A percentile compares a stretch with the other conserved stretches of the same genome.
These are phyloP conservation scores for Hydrotaea cyrtoneurina DNA, from an alignment of 2,888 invertebrate genomes.

Conservation along the genomic window DNA sequence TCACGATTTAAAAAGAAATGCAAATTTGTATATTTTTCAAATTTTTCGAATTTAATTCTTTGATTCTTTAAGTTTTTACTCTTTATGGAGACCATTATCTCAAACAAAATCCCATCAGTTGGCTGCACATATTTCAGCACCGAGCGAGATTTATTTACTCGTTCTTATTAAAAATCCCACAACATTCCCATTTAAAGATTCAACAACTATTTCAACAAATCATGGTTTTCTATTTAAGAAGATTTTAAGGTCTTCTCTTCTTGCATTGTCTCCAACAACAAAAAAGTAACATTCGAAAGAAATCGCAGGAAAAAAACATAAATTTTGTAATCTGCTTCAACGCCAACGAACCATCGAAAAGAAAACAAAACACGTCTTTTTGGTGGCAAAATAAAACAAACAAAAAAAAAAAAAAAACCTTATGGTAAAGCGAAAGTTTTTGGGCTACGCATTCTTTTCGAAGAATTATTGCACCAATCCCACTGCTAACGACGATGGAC, in stretches of 20 bases:
- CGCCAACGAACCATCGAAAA: slow-evolving; percentile 13
- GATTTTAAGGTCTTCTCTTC: neutral
- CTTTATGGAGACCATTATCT: too few relatives aligned
- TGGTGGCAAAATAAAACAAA: too few relatives aligned
- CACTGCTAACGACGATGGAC: slow-evolving; percentile 22
- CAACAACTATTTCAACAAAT: neutral
- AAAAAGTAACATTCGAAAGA: neutral
- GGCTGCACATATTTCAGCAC: too few relatives aligned
- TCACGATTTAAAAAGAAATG: too few relatives aligned
- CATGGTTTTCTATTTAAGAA: neutral
- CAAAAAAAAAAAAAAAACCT: slow-evolving; percentile 35
- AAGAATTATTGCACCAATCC: slow-evolving; percentile 66
- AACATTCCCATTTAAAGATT: neutral
- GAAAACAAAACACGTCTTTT: slow-evolving; percentile 34
- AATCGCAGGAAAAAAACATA: slow-evolving; percentile 59
- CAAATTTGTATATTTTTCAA: too few relatives aligned
- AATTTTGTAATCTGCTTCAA: slow-evolving; percentile 65
- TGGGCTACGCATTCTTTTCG: slow-evolving; percentile 57
- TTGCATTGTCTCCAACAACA: neutral
- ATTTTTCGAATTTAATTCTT: too few relatives aligned
- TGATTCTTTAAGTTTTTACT: too few relatives aligned
- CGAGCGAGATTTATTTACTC: too few relatives aligned
- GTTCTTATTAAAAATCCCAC: too few relatives aligned
- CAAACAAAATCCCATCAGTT: too few relatives aligned
- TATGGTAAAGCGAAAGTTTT: slow-evolving; percentile 67